Percentiles rank a stretch among this genome's conserved stretches.
phyloP scores from a whole-genome alignment of 2,888 invertebrate genomes.

The Endomychus coccineus region DNA sequence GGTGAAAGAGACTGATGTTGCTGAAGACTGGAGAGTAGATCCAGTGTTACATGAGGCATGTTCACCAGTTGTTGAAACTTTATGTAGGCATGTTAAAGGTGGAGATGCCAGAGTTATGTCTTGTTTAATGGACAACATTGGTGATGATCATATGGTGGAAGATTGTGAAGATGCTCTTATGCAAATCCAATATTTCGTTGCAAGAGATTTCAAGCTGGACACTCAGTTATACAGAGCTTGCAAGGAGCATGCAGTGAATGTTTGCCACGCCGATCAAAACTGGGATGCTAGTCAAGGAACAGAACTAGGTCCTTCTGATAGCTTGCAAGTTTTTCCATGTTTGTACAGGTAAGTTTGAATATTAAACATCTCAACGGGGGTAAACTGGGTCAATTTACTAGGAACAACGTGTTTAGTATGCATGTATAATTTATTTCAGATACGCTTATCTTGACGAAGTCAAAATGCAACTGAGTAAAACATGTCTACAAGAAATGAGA shows the following conservation, averaged over 20 bases:
- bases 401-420: conserved; percentile 37
- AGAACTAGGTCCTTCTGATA: conserved; percentile 67
- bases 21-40: conserved; percentile 93
- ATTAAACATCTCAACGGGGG: background rate
- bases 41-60: conserved; percentile 82
- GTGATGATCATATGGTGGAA: conserved; percentile 73
- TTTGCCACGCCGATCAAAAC: conserved; percentile 70
- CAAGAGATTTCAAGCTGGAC: conserved; percentile 89
- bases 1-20: conserved; percentile 83
- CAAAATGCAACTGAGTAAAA: conserved; percentile 48
- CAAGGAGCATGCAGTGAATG: conserved; percentile 73
- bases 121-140: conserved; percentile 89
- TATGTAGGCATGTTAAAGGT: conserved; percentile 64
- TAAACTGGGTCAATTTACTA: background rate
- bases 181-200: conserved; percentile 95
- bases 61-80: conserved; percentile 71
- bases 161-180: conserved; percentile 87
- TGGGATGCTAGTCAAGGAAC: conserved; percentile 62
- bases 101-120: conserved; percentile 81
- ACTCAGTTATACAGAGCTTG: conserved; percentile 84
- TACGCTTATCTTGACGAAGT: conserved; percentile 50
- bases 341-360: conserved; percentile 57
- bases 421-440: conserved; percentile 76
- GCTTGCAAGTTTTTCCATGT: conserved; percentile 83
- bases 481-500: conserved; percentile 71